Evolutionary conservation across 2,113 vertebrate species (phyloP).

Genomic region (Ciconia maguari): DNA sequence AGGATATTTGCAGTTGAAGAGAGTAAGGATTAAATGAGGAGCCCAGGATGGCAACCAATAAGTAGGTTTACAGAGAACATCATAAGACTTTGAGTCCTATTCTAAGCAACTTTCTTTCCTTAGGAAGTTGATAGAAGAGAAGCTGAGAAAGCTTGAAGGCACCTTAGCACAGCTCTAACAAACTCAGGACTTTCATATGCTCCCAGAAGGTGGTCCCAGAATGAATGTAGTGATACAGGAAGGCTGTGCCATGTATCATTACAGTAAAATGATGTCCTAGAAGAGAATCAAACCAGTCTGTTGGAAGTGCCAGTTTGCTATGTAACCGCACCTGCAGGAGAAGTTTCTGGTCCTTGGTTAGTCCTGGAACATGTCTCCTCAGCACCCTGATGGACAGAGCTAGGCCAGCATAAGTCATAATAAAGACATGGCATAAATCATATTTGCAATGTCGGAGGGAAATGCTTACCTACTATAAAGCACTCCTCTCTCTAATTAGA

Average conservation of each 20-base stretch:
- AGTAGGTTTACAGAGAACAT: not conserved
- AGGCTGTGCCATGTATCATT: not conserved
- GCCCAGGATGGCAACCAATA: not conserved
- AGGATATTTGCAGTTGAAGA: not conserved
- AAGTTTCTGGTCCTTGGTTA: not conserved
- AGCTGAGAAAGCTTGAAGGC: not conserved
- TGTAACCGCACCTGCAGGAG: not conserved
- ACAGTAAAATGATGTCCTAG: not conserved
- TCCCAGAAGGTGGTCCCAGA: not conserved
- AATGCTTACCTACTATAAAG: not conserved
- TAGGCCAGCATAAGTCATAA: not conserved
- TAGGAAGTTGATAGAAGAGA: not conserved
- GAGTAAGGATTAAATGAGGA: not conserved
- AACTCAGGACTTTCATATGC: not conserved
- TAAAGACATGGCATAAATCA: not conserved
- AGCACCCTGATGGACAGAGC: not conserved
- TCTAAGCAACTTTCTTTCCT: not conserved
- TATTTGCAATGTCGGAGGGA: not conserved
- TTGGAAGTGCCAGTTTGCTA: not conserved
- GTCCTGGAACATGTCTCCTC: not conserved
- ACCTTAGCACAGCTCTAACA: not conserved
- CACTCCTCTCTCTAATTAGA: not conserved
- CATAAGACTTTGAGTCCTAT: accelerated
- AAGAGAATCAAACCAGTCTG: not conserved
- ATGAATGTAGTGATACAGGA: too few relatives aligned